Evolutionary conservation across 1,140 invertebrate species (phyloP), one percentile per base, ranked within the genome.

Genomic region (Drosophila pallidifrons): DNA sequence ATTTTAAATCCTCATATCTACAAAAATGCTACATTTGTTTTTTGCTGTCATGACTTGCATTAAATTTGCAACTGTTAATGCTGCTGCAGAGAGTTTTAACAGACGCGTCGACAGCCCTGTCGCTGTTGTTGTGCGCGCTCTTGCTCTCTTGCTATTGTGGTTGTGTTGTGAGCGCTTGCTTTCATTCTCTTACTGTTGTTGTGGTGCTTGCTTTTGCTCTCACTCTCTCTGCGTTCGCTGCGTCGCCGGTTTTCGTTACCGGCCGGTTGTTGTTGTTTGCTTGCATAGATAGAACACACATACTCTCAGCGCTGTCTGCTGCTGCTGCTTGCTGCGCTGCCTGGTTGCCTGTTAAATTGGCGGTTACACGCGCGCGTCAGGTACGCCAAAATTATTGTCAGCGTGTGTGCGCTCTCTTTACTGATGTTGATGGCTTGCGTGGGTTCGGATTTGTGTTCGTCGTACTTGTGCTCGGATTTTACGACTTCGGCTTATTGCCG

Each of bases 311-410:
- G 52, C 52, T 16, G 25, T 67, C 64, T 64, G 58, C 13, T 25
- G 20, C 20, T 25, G 45, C 46, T 67, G 69, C 82, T 71, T 88
- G 74, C 77, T 88, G 61, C 46, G 64, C 55, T 67, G 81, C 68
- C 73, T 92, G 91, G 72, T 88, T 76, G 90, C 91, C 91, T 92
- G 91, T 89, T 92, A 91, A 82, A 89, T 92, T 92, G 91, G 91
- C 91, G 91, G 91, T 91, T 91, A 91, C 88, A 91, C 88, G 83
- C 82, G 88, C 82, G 82, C 85, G 85, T 89, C 85, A 89, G 83
- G 85, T 89, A 88, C 72, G 51, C 16, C 41, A 51, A 57, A 65
- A 68, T 71, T 65, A 49, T 75, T 43, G 51, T 55, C 57, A 55
- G 59, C 43, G 52, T 43, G 54, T 25, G 59, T 79, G 52, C 67